Evolutionary conservation across 92 coral and sea anemone species (phyloP).

Genomic region (Virgularia gustaviana): DNA sequence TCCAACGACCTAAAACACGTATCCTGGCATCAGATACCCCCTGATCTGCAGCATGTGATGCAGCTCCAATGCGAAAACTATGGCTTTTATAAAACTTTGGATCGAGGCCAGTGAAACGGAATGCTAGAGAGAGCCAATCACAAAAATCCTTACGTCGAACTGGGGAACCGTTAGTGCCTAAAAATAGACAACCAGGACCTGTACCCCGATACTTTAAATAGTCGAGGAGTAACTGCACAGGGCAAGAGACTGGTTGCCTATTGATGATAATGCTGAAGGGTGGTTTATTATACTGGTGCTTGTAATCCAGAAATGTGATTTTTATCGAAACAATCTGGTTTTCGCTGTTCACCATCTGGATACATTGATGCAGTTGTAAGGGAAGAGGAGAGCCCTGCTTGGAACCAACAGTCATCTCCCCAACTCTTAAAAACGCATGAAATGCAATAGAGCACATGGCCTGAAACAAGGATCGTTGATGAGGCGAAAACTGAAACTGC

Average conservation of each 20-base stretch:
- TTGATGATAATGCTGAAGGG: constrained; percentile 42
- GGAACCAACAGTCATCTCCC: not conserved
- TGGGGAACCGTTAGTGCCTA: constrained; percentile 29
- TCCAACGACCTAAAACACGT: no score
- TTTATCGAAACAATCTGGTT: not conserved
- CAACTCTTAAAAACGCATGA: not conserved
- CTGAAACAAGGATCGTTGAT: not conserved
- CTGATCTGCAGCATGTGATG: constrained; percentile 56
- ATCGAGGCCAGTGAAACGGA: constrained; percentile 48
- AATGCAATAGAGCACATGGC: constrained; percentile 5
- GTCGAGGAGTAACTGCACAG: constrained; percentile 53
- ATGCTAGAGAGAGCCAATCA: constrained; percentile 39
- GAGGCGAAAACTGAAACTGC: not conserved
- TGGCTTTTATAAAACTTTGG: constrained; percentile 55
- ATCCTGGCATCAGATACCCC: constrained; percentile 59
- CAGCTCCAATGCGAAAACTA: constrained; percentile 62
- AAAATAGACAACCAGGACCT: constrained; percentile 53
- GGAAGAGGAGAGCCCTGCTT: not conserved
- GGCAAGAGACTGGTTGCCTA: constrained; percentile 47
- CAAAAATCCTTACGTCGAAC: constrained; percentile 46
- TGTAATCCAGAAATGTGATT: constrained; percentile 46
- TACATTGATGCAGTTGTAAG: not conserved
- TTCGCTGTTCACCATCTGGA: not conserved
- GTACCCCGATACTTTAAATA: constrained; percentile 50
- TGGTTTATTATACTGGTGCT: constrained; percentile 48